A percentile compares a stretch with the other conserved stretches of the same genome.
phyloP scores from a whole-genome alignment of 2,888 invertebrate species.

The Lasioglossum marginatum region DNA sequence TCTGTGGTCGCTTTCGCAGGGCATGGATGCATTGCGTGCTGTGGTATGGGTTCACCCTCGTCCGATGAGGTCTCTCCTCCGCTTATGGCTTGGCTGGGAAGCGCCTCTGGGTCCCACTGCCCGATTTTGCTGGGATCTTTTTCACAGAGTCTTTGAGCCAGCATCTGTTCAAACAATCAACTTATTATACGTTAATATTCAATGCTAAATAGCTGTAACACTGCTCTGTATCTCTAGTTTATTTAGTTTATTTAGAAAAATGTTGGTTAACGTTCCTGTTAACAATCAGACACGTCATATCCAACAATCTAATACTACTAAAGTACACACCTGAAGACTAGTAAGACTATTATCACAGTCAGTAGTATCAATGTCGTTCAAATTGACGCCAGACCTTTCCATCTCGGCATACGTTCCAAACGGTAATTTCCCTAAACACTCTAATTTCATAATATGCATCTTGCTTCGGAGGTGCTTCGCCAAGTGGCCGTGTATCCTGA shows the following conservation, averaged over 20 bases:
- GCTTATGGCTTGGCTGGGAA: constrained; percentile 80
- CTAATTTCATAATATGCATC: constrained; percentile 97
- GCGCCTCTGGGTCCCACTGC: constrained; percentile 86
- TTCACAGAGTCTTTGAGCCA: constrained; percentile 92
- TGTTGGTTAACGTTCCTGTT: too few relatives aligned
- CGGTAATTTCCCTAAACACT: constrained; percentile 96
- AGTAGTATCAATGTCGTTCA: constrained; percentile 97
- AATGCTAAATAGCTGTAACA: not conserved
- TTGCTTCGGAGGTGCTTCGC: constrained; percentile 98
- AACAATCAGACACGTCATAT: too few relatives aligned
- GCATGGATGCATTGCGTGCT: constrained; percentile 74
- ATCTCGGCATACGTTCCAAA: constrained; percentile 97
- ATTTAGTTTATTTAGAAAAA: too few relatives aligned
- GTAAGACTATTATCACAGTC: constrained; percentile 97
- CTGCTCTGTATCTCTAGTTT: not conserved
- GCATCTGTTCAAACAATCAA: constrained; percentile 85
- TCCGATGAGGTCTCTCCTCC: constrained; percentile 87
- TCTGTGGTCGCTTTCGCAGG: constrained; percentile 65
- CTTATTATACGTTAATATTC: not conserved
- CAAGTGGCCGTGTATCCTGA: constrained; percentile 98
- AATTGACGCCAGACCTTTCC: constrained; percentile 94
- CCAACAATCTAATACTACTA: too few relatives aligned
- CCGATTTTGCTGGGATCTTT: constrained; percentile 92
- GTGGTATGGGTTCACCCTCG: constrained; percentile 84
- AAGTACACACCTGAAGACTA: constrained; percentile 89